Evolutionary conservation across 2,797 vertebrate species (phyloP), one percentile per base, ranked within the genome.

Genomic region (Platalea minor): DNA sequence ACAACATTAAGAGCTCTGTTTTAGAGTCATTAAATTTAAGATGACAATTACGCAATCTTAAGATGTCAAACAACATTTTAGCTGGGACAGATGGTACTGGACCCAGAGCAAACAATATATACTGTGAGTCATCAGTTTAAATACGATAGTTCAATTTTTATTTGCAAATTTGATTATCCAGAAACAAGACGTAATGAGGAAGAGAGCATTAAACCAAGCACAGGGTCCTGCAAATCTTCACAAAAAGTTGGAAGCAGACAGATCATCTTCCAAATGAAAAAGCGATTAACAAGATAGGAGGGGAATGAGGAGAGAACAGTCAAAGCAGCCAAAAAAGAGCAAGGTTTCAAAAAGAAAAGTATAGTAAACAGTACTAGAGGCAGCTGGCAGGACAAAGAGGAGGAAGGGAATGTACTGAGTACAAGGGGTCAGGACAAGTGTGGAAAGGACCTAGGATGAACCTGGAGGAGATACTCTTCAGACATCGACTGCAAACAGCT

Each of bases 401-500:
- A 95, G 50, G 95, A 96, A 95, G 65, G 35, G 79, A 95, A 95
- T n/a, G 82, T 94, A 89, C 85, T 0, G 24, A 90, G 89, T n/a
- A 95, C 82, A 75, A 80, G 73, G 18, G 92, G 91, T 96, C 95
- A 94, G 68, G 57, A 80, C n/a, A 80, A 96, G 91, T 11, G 35
- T 67, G 72, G 81, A 93, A 67, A 72, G 61, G 74, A 88, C 80
- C 73, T 17, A 54, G 80, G 75, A 85, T 72, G 90, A 92, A 94
- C 75, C 48, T 89, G 15, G 1, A 92, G 45, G 60, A 95, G 84
- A 64, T 20, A 25, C 8, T 82, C 87, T 64, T 91, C 81, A 79
- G 54, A 64, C 56, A 83, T 50, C 6, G 26, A 83, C 61, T 43
- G n/a, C 57, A 43, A 91, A 74, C 31, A 94, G 35, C 41, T 72